Percentiles rank a stretch among this genome's conserved stretches.
phyloP scores from a whole-genome alignment of 2,113 vertebrate genomes.

The Regulus satrapa region DNA sequence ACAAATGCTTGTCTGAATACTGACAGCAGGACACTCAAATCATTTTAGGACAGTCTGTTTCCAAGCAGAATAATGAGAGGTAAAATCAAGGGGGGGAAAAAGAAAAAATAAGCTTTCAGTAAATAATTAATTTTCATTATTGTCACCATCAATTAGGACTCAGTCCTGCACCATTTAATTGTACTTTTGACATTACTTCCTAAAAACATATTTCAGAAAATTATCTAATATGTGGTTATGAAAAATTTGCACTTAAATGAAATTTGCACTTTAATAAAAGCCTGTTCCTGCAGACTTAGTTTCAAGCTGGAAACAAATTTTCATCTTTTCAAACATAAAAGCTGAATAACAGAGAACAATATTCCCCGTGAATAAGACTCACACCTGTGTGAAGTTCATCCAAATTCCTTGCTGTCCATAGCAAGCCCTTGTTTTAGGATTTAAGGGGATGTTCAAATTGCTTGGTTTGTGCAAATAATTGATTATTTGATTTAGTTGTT shows the following conservation, averaged over 20 bases:
- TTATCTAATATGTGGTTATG: neutral
- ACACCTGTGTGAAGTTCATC: neutral
- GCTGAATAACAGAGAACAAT: conserved; percentile 5
- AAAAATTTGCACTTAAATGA: neutral
- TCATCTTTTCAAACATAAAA: conserved; percentile 27
- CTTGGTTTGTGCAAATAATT: neutral
- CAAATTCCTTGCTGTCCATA: neutral
- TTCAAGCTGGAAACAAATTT: neutral
- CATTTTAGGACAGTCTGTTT: conserved; percentile 7
- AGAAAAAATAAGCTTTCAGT: neutral
- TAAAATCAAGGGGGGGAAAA: neutral
- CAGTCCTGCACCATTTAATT: neutral
- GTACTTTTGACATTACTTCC: conserved; percentile 5
- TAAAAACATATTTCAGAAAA: conserved; percentile 19
- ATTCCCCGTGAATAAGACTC: neutral
- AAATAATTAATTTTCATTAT: conserved; percentile 22
- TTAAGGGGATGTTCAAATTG: neutral
- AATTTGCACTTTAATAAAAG: neutral
- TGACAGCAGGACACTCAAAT: neutral
- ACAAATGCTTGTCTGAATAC: conserved; percentile 14
- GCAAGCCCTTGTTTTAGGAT: neutral
- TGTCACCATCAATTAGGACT: conserved; percentile 14
- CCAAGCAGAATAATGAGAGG: conserved; percentile 11
- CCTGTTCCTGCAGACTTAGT: neutral
- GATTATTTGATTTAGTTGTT: neutral